phyloP scores from a whole-genome alignment of 2,888 invertebrate genomes.

The Caenorhabditis sp. region DNA sequence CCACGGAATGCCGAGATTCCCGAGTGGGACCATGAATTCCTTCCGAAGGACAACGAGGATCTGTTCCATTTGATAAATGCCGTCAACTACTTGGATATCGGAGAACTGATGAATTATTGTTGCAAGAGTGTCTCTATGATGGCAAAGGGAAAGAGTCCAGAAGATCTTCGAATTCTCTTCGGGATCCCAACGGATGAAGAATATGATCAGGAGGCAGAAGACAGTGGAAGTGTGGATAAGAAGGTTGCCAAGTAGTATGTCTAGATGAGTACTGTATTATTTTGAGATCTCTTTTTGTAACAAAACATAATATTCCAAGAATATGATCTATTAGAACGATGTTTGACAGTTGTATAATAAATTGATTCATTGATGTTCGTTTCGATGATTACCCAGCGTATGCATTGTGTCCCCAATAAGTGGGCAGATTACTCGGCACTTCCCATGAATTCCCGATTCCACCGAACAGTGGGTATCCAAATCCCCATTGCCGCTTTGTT shows the following conservation, averaged over 20 bases:
- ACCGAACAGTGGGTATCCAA: constrained; percentile 63
- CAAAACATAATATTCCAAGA: too few species aligned
- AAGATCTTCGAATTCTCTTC: constrained; percentile 1
- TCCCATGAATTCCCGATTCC: constrained; percentile 62
- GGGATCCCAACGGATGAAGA: constrained; percentile 15
- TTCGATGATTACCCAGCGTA: constrained; percentile 30
- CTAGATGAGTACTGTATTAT: too few species aligned
- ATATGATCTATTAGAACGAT: too few species aligned
- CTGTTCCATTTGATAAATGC: constrained; percentile 1
- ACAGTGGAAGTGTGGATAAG: neutral
- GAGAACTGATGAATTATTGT: neutral
- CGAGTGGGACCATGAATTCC: neutral
- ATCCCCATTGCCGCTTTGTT: constrained; percentile 65
- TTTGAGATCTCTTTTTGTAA: constrained; percentile 4
- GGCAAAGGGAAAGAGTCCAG: constrained; percentile 11
- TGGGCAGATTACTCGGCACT: constrained; percentile 38
- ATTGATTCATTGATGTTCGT: neutral
- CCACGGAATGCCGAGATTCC: neutral
- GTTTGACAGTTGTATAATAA: too few species aligned
- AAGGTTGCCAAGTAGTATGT: too few species aligned
- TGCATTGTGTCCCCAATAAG: constrained; percentile 53
- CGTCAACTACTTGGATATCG: constrained; percentile 14
- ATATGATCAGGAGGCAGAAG: neutral
- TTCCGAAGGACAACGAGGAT: neutral
- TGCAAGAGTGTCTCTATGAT: neutral